Conservation (phyloP, 2,113 vertebrate species). For the Bubo bubo region DNA sequence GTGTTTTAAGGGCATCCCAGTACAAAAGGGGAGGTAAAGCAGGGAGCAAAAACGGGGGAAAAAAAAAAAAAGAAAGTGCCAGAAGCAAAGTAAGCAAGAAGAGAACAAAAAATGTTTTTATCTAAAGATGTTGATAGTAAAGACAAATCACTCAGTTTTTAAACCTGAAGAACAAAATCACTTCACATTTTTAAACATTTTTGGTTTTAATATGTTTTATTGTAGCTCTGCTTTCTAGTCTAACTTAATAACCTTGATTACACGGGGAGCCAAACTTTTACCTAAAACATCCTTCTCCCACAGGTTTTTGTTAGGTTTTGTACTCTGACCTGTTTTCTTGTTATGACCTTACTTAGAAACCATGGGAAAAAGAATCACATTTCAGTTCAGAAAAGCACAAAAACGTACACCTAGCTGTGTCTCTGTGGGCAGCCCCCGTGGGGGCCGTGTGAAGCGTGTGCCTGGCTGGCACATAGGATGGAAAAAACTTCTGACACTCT, state of each 20-base stretch:
- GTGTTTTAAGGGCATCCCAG: not conserved
- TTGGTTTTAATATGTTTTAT: not conserved
- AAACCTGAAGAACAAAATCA: not conserved
- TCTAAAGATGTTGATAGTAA: not conserved
- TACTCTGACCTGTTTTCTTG: not conserved
- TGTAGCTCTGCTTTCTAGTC: not conserved
- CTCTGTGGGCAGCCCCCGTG: accelerated
- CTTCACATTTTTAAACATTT: not conserved
- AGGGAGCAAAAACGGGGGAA: accelerated
- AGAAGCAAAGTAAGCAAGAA: not conserved
- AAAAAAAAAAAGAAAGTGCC: not conserved
- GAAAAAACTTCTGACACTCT: accelerated
- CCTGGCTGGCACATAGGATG: not conserved
- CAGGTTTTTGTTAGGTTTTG: not conserved
- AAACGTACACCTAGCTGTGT: accelerated
- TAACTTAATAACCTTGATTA: not conserved
- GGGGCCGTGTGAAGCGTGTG: accelerated
- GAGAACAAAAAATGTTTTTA: not conserved
- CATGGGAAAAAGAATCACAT: too few relatives aligned
- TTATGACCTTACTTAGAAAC: not conserved
- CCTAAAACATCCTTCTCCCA: not conserved
- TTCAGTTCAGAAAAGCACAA: not conserved
- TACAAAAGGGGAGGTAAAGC: not conserved
- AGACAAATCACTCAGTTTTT: not conserved
- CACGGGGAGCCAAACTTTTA: not conserved